Percentiles rank a stretch among this genome's conserved stretches.
These are phyloP conservation scores for Eupithecia dodoneata DNA, from an alignment of 2,888 invertebrate species.

Conservation along the genomic window DNA sequence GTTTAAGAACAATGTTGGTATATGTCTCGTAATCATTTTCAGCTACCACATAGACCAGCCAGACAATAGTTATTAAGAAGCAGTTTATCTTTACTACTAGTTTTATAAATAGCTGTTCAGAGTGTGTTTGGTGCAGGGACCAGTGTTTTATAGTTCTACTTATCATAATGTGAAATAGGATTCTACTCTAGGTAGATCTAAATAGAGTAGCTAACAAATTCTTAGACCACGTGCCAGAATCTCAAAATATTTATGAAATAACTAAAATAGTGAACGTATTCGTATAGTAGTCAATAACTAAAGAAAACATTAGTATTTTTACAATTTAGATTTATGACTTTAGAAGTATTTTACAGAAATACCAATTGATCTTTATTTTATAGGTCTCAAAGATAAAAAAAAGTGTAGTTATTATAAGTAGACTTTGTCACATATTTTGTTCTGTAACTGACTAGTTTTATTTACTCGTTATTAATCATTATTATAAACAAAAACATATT, in stretches of 20 bases:
- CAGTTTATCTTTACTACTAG: neutral
- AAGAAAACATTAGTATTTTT: neutral
- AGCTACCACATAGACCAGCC: slow-evolving; percentile 6
- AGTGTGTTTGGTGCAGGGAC: neutral
- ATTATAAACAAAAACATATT: neutral
- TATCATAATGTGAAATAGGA: neutral
- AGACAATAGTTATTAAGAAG: neutral
- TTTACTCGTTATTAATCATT: neutral
- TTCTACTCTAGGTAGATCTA: neutral
- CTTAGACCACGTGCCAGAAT: neutral
- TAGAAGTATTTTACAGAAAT: neutral
- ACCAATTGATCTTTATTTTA: neutral
- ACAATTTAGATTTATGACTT: neutral
- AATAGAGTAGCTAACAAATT: neutral
- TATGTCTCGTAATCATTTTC: neutral
- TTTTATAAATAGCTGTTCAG: neutral
- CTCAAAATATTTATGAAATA: neutral
- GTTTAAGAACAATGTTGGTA: slow-evolving; percentile 11
- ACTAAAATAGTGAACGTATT: neutral
- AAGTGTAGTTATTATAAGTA: neutral
- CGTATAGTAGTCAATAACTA: neutral
- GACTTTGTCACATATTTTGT: neutral
- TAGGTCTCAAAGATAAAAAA: neutral
- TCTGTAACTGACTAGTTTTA: neutral
- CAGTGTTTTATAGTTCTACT: neutral